Evolutionary conservation across 2,797 vertebrate species (phyloP).

Genomic region (Hoplostethus atlanticus): DNA sequence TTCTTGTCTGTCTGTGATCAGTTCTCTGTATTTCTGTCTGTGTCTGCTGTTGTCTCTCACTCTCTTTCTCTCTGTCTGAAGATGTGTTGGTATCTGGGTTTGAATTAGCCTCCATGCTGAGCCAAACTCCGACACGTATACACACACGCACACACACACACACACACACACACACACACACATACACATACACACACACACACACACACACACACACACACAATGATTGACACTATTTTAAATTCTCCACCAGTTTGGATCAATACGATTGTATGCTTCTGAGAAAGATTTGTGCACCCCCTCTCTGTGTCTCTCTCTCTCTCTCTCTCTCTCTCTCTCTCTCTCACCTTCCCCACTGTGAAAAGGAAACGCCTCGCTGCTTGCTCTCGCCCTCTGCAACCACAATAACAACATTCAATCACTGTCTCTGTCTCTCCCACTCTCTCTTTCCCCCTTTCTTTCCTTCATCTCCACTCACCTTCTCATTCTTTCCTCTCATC

Average conservation of each 20-base stretch:
- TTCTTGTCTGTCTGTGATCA: no score
- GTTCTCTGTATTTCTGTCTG: no score
- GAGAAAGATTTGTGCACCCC: slow-evolving; percentile 30
- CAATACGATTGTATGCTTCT: slow-evolving; percentile 30
- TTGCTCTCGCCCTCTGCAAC: slow-evolving; percentile 41
- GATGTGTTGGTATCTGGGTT: slow-evolving; percentile 10
- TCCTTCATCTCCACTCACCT: no score
- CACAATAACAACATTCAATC: slow-evolving; percentile 69
- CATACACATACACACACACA: not conserved
- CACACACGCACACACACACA: not conserved
- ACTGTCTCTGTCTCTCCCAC: slow-evolving; percentile 46
- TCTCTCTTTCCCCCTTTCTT: not conserved
- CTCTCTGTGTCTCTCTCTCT: slow-evolving; percentile 3
- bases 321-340: slow-evolving; percentile 3
- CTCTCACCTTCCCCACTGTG: slow-evolving; percentile 6
- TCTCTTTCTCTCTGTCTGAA: slow-evolving; percentile 29
- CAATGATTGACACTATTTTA: slow-evolving; percentile 4
- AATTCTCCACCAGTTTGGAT: slow-evolving; percentile 34
- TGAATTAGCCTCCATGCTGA: not conserved
- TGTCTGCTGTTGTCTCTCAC: no score
- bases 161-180: not conserved
- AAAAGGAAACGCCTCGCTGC: slow-evolving; percentile 58
- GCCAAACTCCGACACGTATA: not conserved
- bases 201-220: not conserved
- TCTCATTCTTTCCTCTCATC: no score